Evolutionary conservation across 2,797 vertebrate species (phyloP).

Genomic region (Buceros bicornis): DNA sequence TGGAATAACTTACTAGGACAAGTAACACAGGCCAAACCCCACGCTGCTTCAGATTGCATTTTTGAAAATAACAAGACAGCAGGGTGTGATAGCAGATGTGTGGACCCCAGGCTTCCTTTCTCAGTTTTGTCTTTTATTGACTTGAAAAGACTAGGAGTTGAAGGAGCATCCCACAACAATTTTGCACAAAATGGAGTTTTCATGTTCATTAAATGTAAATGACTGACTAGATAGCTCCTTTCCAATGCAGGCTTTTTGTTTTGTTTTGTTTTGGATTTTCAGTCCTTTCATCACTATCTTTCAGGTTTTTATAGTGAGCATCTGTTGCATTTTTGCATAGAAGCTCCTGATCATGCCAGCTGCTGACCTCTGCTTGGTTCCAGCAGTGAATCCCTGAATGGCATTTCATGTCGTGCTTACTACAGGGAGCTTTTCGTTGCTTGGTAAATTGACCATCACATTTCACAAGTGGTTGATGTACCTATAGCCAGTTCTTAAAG

Average conservation of each 20-base stretch:
- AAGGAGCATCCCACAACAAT: neutral
- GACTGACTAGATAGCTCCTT: neutral
- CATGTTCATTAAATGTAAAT: neutral
- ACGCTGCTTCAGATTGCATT: neutral
- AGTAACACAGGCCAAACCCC: neutral
- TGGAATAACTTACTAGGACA: neutral
- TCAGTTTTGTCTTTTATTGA: slow-evolving; percentile 12
- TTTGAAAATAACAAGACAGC: neutral
- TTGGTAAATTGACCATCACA: neutral
- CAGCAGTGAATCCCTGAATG: neutral
- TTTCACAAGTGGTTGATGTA: neutral
- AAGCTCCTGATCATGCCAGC: neutral
- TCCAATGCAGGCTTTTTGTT: neutral
- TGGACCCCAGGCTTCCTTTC: slow-evolving; percentile 2
- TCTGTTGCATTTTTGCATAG: neutral
- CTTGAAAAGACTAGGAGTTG: neutral
- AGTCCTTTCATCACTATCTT: neutral
- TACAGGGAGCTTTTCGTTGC: neutral
- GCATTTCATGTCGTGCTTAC: neutral
- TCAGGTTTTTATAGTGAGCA: neutral
- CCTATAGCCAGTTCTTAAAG: neutral
- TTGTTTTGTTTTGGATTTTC: neutral
- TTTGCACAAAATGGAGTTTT: neutral
- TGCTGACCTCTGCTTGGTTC: neutral
- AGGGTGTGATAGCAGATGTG: neutral